Evolutionary conservation across 2,888 invertebrate species (phyloP).

Genomic region (Polymixis flavicincta): DNA sequence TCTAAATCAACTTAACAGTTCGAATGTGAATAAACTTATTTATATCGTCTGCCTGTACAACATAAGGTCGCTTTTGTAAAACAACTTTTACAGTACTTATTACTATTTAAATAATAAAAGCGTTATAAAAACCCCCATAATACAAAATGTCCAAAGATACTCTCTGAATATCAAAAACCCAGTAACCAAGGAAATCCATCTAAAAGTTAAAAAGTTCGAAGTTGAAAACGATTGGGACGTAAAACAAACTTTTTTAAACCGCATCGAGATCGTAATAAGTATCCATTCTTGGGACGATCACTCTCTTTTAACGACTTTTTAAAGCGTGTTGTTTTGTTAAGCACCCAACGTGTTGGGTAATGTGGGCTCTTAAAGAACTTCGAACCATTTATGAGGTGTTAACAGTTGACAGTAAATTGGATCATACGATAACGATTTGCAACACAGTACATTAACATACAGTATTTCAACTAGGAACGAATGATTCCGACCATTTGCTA

Average conservation of each 20-base stretch:
- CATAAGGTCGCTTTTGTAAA: too few relatives aligned
- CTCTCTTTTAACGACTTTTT: constrained; percentile 45
- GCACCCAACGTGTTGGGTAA: constrained; percentile 28
- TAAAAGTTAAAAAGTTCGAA: constrained; percentile 9
- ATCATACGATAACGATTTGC: constrained; percentile 7
- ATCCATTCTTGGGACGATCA: constrained; percentile 29
- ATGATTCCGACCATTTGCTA: neutral
- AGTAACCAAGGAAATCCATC: constrained; percentile 17
- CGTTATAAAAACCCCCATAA: neutral
- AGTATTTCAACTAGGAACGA: neutral
- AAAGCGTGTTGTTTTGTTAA: constrained; percentile 40
- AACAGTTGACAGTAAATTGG: constrained; percentile 23
- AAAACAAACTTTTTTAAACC: constrained; percentile 44
- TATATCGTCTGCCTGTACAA: too few relatives aligned
- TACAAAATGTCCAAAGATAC: neutral
- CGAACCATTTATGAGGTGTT: constrained; percentile 23
- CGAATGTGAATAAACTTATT: too few relatives aligned
- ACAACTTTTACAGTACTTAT: too few relatives aligned
- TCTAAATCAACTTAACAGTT: too few relatives aligned
- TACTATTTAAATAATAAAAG: too few relatives aligned
- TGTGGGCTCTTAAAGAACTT: constrained; percentile 30
- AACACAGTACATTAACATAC: neutral
- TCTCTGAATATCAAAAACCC: constrained; percentile 13
- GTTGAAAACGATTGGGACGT: constrained; percentile 28
- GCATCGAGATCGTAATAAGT: constrained; percentile 17